Percentiles rank a stretch among this genome's conserved stretches.
Evolutionary conservation across 2,797 vertebrate genomes (phyloP).

Genomic region (Paratrypauchen microcephalus): DNA sequence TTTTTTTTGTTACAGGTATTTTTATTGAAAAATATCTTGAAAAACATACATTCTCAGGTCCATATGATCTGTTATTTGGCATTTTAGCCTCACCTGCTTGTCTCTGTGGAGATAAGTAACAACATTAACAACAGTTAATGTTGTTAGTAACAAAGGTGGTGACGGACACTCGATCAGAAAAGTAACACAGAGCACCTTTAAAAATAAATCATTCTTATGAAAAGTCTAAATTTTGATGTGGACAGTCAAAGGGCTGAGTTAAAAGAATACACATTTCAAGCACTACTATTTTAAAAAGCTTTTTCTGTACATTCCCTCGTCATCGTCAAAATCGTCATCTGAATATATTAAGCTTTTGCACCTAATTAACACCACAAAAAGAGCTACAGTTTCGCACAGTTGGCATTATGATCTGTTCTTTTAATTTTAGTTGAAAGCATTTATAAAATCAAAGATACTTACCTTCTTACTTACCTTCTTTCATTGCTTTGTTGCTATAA

Average conservation of each 20-base stretch:
- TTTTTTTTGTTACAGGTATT: no score
- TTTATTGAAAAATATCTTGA: no score
- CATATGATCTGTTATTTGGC: no score
- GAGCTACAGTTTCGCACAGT: background rate
- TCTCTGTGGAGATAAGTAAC: no score
- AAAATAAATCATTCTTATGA: no score
- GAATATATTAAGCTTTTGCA: background rate
- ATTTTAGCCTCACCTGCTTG: no score
- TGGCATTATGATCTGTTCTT: background rate
- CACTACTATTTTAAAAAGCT: background rate
- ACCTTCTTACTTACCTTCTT: slow-evolving; percentile 19
- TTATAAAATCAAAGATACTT: slow-evolving; percentile 4
- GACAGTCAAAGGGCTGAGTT: background rate
- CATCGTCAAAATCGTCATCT: background rate
- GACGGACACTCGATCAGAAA: no score
- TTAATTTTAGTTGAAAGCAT: background rate
- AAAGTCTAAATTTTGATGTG: background rate
- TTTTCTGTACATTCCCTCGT: background rate
- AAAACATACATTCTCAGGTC: no score
- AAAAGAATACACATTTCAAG: background rate
- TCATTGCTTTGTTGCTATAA: slow-evolving; percentile 35
- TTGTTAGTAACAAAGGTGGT: no score
- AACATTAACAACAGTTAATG: no score
- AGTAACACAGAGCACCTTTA: no score
- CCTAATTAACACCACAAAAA: slow-evolving; percentile 5